phyloP scores from a whole-genome alignment of 2,888 invertebrate species.

The Drosophila meridionalis region DNA sequence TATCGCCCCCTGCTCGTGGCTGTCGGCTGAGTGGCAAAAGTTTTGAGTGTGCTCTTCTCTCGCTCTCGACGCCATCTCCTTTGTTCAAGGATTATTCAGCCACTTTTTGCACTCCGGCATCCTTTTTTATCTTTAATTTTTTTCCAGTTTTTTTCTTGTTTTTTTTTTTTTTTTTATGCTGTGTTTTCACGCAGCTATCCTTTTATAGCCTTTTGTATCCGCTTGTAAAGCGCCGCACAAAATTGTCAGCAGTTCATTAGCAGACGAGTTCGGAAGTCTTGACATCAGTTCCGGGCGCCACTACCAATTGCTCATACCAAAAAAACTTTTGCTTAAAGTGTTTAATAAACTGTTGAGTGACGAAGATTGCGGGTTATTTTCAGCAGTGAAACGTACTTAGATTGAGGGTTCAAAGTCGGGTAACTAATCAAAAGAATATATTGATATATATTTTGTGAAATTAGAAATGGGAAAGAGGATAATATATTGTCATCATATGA shows the following conservation, averaged over 20 bases:
- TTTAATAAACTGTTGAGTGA: slow-evolving; percentile 60
- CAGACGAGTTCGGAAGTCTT: slow-evolving; percentile 38
- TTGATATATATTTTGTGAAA: background rate
- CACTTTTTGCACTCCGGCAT: slow-evolving; percentile 62
- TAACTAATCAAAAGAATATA: background rate
- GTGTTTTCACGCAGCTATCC: slow-evolving; percentile 28
- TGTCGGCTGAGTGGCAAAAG: slow-evolving; percentile 64
- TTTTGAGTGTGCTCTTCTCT: slow-evolving; percentile 57
- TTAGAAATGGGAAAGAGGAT: too few species aligned
- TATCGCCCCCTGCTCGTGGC: slow-evolving; percentile 54
- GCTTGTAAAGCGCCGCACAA: slow-evolving; percentile 76
- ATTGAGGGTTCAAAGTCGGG: background rate
- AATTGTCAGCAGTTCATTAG: slow-evolving; percentile 80
- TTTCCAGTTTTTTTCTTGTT: background rate
- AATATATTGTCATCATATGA: background rate
- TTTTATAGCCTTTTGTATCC: slow-evolving; percentile 72
- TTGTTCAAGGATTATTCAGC: slow-evolving; percentile 50
- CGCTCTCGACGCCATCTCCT: slow-evolving; percentile 18
- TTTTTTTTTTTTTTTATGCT: slow-evolving; percentile 7
- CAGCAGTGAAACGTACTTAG: background rate
- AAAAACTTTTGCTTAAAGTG: slow-evolving; percentile 50
- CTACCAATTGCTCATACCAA: slow-evolving; percentile 9
- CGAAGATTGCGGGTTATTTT: slow-evolving; percentile 10
- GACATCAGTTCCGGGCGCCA: slow-evolving; percentile 15
- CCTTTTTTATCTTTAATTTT: slow-evolving; percentile 41